A percentile compares a stretch with the other conserved stretches of the same genome.
Evolutionary conservation across 2,797 vertebrate genomes (phyloP).

Genomic region (Enteromius afrohamiltoni): DNA sequence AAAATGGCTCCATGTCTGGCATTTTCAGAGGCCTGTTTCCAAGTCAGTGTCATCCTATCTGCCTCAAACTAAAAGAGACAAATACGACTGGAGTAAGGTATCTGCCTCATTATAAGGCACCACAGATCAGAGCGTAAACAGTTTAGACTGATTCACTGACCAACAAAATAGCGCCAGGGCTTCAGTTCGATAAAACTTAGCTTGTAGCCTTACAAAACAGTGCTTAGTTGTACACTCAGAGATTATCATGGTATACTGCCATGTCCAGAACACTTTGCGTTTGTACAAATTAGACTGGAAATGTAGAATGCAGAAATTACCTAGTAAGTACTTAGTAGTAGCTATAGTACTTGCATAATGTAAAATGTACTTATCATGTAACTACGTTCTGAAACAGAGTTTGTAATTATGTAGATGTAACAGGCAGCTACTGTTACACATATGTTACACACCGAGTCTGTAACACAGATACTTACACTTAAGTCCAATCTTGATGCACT

Average conservation of each 20-base stretch:
- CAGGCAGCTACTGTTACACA: too few relatives aligned
- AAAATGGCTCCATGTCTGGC: conserved; percentile 59
- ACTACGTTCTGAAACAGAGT: too few relatives aligned
- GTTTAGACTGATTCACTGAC: conserved; percentile 61
- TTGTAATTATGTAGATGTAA: too few relatives aligned
- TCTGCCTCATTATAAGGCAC: conserved; percentile 54
- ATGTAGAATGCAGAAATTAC: too few relatives aligned
- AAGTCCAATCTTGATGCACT: too few relatives aligned
- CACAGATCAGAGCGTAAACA: conserved; percentile 50
- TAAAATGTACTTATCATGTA: too few relatives aligned
- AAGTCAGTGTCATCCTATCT: conserved; percentile 40
- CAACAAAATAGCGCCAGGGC: conserved; percentile 44
- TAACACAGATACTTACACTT: too few relatives aligned
- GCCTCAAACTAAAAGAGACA: conserved; percentile 56
- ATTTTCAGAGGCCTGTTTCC: conserved; percentile 56
- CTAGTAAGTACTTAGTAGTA: too few relatives aligned
- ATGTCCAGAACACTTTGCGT: background rate
- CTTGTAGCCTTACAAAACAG: conserved; percentile 1
- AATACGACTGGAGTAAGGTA: conserved; percentile 37
- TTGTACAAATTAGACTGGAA: background rate
- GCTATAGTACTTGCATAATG: too few relatives aligned
- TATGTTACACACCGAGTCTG: too few relatives aligned
- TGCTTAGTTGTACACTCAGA: background rate
- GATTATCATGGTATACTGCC: background rate
- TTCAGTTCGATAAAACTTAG: conserved; percentile 33